Percentiles rank a stretch among this genome's conserved stretches.
Evolutionary conservation across 2,888 invertebrate species (phyloP).

Genomic region (Galerucella calmariensis): DNA sequence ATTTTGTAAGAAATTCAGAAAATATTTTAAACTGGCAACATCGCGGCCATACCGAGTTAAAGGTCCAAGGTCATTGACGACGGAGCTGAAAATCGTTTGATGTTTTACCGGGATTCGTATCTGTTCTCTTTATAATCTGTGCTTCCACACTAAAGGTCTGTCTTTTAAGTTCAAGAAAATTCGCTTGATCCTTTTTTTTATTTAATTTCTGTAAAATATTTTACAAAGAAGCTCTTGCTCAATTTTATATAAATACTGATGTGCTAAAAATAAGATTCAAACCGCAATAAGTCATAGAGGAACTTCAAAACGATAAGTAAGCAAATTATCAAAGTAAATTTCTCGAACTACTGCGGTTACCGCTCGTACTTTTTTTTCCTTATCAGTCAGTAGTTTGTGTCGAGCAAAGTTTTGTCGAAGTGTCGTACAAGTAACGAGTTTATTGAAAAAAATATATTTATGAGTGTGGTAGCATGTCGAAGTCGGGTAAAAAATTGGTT

Average conservation of each 20-base stretch:
- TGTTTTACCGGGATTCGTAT: too few relatives aligned
- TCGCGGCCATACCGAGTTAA: too few relatives aligned
- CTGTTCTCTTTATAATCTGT: too few relatives aligned
- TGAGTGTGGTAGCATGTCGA: constrained; percentile 41
- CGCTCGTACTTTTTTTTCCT: constrained; percentile 11
- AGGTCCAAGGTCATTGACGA: too few relatives aligned
- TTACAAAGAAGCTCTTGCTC: not conserved
- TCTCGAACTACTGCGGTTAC: constrained; percentile 30
- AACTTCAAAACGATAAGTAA: constrained; percentile 37
- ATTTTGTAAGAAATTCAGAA: too few relatives aligned
- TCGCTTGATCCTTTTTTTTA: not conserved
- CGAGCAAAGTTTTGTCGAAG: constrained; percentile 13
- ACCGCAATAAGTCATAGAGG: constrained; percentile 22
- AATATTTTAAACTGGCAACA: too few relatives aligned
- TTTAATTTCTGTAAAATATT: not conserved
- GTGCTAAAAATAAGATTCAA: not conserved
- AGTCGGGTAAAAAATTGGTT: constrained; percentile 38
- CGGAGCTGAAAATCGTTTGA: too few relatives aligned
- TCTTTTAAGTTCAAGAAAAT: too few relatives aligned
- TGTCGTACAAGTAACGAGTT: not conserved
- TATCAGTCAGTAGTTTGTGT: constrained; percentile 40
- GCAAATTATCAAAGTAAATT: constrained; percentile 41
- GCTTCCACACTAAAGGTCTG: too few relatives aligned
- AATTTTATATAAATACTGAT: not conserved
- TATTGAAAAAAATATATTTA: constrained; percentile 13